Percentiles rank a stretch among this genome's conserved stretches.
Evolutionary conservation across 64 coral and sea anemone genomes (phyloP).

Genomic region (Orbicella faveolata): DNA sequence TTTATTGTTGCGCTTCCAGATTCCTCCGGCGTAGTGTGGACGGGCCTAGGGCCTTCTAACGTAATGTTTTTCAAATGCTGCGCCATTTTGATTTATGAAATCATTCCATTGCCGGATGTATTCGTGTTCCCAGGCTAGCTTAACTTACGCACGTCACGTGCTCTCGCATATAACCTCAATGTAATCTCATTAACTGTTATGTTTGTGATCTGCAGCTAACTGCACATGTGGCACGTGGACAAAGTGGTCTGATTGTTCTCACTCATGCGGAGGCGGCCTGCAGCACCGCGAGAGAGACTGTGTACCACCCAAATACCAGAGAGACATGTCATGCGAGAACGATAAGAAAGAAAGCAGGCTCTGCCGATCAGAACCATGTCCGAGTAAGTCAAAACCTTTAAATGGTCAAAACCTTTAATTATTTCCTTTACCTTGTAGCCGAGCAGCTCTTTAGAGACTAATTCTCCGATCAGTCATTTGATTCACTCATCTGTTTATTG

Average conservation of each 20-base stretch:
- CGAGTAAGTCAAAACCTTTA: constrained; percentile 63
- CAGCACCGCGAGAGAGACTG: constrained; percentile 86
- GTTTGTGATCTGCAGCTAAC: constrained; percentile 52
- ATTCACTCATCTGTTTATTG: background rate
- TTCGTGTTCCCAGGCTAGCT: too few species aligned
- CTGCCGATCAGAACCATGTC: constrained; percentile 80
- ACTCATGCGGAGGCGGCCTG: constrained; percentile 84
- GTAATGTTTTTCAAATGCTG: too few species aligned
- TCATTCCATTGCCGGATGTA: too few species aligned
- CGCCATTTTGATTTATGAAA: too few species aligned
- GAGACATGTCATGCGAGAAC: constrained; percentile 61
- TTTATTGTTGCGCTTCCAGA: too few species aligned
- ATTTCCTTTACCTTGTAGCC: too few species aligned
- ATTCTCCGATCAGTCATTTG: background rate
- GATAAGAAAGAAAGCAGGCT: constrained; percentile 82
- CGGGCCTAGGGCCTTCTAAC: too few species aligned
- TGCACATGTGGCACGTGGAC: constrained; percentile 87
- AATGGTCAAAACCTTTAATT: constrained; percentile 1
- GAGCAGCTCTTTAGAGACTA: too few species aligned
- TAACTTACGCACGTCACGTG: too few species aligned
- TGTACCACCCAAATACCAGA: constrained; percentile 73
- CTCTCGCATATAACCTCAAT: too few species aligned
- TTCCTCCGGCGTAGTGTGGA: too few species aligned
- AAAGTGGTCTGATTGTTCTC: constrained; percentile 79
- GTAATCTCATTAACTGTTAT: background rate